A percentile compares a stretch with the other conserved stretches of the same genome.
Evolutionary conservation across 2,113 vertebrate genomes (phyloP).

Genomic region (Heptranchias perlo): DNA sequence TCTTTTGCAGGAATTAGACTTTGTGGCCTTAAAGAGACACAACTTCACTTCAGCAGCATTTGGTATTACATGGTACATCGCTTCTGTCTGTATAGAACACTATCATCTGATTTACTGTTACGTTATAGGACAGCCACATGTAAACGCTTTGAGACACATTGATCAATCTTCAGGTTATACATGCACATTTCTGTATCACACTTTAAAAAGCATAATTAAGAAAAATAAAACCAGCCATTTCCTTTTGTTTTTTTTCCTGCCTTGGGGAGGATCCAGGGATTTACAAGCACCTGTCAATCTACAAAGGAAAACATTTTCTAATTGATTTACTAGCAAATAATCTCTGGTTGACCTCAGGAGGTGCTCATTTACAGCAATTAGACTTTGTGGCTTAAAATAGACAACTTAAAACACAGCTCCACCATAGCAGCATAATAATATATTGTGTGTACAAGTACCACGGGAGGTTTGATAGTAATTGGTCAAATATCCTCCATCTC

Average conservation of each 20-base stretch:
- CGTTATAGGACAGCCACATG: too few species aligned
- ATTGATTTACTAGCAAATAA: not conserved
- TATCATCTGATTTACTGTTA: not conserved
- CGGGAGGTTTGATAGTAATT: not conserved
- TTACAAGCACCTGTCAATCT: not conserved
- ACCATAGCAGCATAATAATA: not conserved
- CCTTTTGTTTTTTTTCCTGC: not conserved
- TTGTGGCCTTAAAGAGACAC: too few species aligned
- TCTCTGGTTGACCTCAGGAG: not conserved
- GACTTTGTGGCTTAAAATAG: not conserved
- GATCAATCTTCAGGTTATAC: not conserved
- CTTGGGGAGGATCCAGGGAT: not conserved
- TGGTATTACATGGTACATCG: not conserved
- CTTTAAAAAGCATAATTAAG: not conserved
- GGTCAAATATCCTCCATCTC: not conserved
- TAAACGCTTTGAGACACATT: not conserved
- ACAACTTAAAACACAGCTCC: not conserved
- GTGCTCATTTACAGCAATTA: not conserved
- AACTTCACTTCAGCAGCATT: not conserved
- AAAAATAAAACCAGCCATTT: not conserved
- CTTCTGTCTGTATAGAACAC: not conserved
- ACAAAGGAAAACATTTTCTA: not conserved
- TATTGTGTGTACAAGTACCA: not conserved
- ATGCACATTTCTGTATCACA: not conserved
- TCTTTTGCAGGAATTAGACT: too few species aligned